Conservation (phyloP, 1,140 invertebrate genomes). For the Phymorhynchus buccinoides region DNA sequence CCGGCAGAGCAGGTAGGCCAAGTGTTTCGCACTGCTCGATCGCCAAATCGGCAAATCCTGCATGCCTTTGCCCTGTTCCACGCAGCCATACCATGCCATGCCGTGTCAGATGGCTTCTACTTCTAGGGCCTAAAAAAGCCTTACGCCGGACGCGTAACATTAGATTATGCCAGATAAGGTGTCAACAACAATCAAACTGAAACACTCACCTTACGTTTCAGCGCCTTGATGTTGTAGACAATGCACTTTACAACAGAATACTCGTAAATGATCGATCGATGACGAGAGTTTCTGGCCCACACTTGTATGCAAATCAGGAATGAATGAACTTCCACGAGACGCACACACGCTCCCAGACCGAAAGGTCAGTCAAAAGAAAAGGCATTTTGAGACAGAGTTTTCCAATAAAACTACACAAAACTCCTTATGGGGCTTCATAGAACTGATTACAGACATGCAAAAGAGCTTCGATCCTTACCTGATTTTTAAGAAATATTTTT, state of each 20-base stretch:
- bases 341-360: neutral
- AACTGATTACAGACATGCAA: neutral
- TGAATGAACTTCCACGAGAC: slow-evolving; percentile 35
- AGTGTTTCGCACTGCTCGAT: neutral
- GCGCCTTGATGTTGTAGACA: neutral
- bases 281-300: neutral
- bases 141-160: neutral
- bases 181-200: too few species aligned
- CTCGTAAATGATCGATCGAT: neutral
- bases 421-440: neutral
- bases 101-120: too few species aligned
- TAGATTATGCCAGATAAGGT: too few species aligned
- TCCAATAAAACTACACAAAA: neutral
- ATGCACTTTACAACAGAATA: neutral
- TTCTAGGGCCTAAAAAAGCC: too few species aligned
- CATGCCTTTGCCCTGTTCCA: neutral
- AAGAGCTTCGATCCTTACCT: slow-evolving; percentile 27
- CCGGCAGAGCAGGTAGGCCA: slow-evolving; percentile 25
- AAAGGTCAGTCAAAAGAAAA: slow-evolving; percentile 21
- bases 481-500: slow-evolving; percentile 41
- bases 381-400: neutral
- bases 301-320: slow-evolving; percentile 38
- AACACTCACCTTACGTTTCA: neutral
- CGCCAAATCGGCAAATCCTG: neutral
- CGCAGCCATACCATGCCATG: neutral